Evolutionary conservation across 2,888 invertebrate genomes (phyloP), one percentile per base, ranked within the genome.

Genomic region (Chaitophorus viminalis): DNA sequence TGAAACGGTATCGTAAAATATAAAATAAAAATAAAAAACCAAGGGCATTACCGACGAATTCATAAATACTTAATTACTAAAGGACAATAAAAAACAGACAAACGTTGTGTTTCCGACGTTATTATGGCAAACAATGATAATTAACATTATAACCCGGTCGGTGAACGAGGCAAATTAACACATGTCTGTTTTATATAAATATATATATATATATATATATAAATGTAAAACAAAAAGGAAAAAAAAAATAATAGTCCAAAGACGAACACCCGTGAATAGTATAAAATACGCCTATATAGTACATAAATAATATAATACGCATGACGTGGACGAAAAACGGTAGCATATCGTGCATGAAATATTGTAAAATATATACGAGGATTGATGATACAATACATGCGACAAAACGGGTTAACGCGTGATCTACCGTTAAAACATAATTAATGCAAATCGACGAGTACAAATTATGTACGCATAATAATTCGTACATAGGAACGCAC

Each of bases 51-150:
- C 87, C 79, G 87, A 87, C 79, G 87, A 87, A 87, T 87, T 87
- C 60, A 81, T 87, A 87, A 87, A 87, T 87, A 87, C 79, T 87
- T 87, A 87, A 87, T 87, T 87, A 87, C 87, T 81, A 74, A 70
- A 81, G 81, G 81, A 87, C 81, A 87, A 87, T 81, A 87, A 87
- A 87, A 87, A 87, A 52, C 72, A 87, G 74, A 87, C 79, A 65
- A 87, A 87, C 87, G 87, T 65, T 81, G 79, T 65, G 74, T 87
- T 87, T 87, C 72, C 87, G 87, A 81, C 81, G 79, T 81, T 87
- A 81, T 81, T 74, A 76, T 68, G 54, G 72, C 78, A 87, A 79
- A 87, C 87, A 87, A 87, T 81, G 74, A 87, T 87, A 87, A 87
- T 81, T 87, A 81, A 87, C 79, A 87, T 87, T 74, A 87, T 87